phyloP scores from a whole-genome alignment of 2,797 vertebrate species.

The Chloroceryle inda region DNA sequence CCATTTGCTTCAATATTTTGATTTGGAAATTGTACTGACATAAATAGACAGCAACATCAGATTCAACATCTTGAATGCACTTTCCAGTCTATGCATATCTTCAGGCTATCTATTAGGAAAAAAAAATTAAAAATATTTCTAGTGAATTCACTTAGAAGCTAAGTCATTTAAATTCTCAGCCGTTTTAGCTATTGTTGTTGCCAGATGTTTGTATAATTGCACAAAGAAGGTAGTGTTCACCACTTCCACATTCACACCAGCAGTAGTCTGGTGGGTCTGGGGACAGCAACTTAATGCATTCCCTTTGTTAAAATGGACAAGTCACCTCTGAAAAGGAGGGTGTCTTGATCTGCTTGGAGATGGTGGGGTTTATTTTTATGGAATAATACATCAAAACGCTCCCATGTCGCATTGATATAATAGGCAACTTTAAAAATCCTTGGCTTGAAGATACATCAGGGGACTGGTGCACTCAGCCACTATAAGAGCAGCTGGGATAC shows the following conservation, averaged over 20 bases:
- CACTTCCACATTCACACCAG: not conserved
- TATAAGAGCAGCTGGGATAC: not conserved
- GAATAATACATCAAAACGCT: not conserved
- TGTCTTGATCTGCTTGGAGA: not conserved
- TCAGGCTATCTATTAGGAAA: constrained; percentile 18
- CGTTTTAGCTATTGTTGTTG: constrained; percentile 1
- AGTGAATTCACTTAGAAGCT: constrained; percentile 5
- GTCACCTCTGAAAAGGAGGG: not conserved
- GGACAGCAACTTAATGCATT: not conserved
- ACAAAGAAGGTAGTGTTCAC: not conserved
- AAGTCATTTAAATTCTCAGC: constrained; percentile 22
- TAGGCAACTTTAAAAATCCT: not conserved
- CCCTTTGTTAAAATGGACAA: not conserved
- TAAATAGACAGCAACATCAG: constrained; percentile 33
- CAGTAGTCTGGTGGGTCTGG: not conserved
- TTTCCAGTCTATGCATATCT: constrained; percentile 43
- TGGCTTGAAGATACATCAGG: not conserved
- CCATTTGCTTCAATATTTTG: constrained; percentile 38
- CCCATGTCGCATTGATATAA: not conserved
- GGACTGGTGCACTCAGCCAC: not conserved
- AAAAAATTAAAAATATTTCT: constrained; percentile 20
- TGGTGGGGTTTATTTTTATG: not conserved
- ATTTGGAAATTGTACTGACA: constrained; percentile 15
- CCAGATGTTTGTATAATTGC: not conserved
- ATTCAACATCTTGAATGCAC: constrained; percentile 14